Evolutionary conservation across 1,140 invertebrate genomes (phyloP).

Genomic region (Anastrepha ludens): DNA sequence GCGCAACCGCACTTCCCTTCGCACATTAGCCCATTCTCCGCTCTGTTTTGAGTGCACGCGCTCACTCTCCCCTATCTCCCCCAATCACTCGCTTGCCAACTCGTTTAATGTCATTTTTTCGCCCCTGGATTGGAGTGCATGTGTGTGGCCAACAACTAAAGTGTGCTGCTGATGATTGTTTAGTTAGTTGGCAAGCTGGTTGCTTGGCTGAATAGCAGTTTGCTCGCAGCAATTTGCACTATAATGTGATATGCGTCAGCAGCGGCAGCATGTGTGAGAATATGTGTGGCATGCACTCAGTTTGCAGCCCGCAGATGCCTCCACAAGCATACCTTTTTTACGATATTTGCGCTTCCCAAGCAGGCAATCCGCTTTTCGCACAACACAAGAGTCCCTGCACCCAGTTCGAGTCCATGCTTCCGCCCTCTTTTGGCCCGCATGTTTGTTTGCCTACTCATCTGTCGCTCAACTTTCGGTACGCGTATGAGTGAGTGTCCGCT

Average conservation of each 20-base stretch:
- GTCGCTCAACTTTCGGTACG: background rate
- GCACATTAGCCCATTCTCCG: background rate
- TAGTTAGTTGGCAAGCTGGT: conserved; percentile 33
- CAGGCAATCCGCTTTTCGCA: background rate
- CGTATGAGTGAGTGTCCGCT: background rate
- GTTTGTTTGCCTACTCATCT: conserved; percentile 40
- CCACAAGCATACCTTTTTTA: background rate
- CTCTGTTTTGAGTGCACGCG: background rate
- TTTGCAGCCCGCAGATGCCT: background rate
- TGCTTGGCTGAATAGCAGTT: background rate
- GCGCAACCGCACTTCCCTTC: background rate
- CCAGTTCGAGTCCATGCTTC: background rate
- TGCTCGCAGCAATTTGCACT: conserved; percentile 21
- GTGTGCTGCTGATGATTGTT: background rate
- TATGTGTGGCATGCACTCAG: background rate
- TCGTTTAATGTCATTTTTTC: conserved; percentile 3
- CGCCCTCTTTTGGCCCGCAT: background rate
- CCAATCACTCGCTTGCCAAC: background rate
- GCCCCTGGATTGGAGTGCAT: background rate
- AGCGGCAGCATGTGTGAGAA: background rate
- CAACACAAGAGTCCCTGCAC: background rate
- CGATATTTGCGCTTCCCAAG: conserved; percentile 12
- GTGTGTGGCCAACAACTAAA: conserved; percentile 19
- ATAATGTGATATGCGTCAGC: conserved; percentile 44
- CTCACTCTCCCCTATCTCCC: background rate